These are phyloP conservation scores for Gryllus longicercus DNA, from an alignment of 2,888 invertebrate species.

Conservation along the genomic window DNA sequence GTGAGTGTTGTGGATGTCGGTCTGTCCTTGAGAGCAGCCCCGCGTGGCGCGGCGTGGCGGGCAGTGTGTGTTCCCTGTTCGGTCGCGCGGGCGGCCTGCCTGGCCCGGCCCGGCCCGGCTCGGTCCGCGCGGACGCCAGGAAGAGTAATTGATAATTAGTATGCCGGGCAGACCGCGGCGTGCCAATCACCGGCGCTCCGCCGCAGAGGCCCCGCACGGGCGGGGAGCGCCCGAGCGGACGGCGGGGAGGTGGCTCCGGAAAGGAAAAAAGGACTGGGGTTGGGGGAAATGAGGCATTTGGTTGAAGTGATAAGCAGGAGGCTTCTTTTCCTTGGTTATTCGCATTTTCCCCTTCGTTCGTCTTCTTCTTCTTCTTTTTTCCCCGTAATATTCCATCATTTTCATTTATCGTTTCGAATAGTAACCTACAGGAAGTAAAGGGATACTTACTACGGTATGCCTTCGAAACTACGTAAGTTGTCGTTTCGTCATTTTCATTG, in stretches of 20 bases:
- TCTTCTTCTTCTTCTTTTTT: no score
- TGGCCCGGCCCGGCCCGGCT: slow-evolving; percentile 12
- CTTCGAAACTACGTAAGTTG: no score
- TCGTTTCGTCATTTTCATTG: no score
- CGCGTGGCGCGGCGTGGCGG: no score
- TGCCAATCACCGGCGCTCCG: neutral
- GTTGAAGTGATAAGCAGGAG: no score
- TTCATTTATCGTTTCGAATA: no score
- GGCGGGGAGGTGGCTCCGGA: neutral
- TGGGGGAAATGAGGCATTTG: neutral
- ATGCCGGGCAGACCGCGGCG: slow-evolving; percentile 24
- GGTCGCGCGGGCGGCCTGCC: neutral
- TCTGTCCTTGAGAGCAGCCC: no score
- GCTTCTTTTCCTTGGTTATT: neutral
- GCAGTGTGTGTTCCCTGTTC: no score
- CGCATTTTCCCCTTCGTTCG: neutral
- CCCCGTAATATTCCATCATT: no score
- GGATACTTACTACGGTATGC: no score
- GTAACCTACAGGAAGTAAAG: no score
- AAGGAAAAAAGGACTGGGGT: neutral
- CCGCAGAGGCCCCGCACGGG: neutral
- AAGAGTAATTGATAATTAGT: slow-evolving; percentile 34
- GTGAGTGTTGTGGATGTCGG: no score
- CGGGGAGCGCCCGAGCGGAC: neutral
- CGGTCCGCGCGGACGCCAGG: neutral